phyloP scores from a whole-genome alignment of 2,888 invertebrate genomes.

The Gari tellinella region DNA sequence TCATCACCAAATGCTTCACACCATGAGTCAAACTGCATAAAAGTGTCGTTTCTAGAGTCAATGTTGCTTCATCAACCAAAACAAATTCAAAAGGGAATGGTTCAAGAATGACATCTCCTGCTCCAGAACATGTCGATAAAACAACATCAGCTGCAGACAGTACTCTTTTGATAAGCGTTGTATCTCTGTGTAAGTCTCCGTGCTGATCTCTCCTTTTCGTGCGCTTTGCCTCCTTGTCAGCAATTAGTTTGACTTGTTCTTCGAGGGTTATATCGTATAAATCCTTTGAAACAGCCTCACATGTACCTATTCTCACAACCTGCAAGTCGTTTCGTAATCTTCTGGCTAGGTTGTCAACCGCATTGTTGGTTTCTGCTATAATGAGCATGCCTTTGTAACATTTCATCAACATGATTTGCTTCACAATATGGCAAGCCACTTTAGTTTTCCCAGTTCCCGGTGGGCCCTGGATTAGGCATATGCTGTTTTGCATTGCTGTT shows the following conservation, averaged over 20 bases:
- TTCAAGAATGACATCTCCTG: constrained; percentile 32
- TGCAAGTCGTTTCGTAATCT: constrained; percentile 29
- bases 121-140: constrained; percentile 47
- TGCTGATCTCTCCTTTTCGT: constrained; percentile 22
- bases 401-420: constrained; percentile 2
- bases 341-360: constrained; percentile 46
- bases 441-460: constrained; percentile 57
- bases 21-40: constrained; percentile 47
- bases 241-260: constrained; percentile 33
- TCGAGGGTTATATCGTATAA: constrained; percentile 45
- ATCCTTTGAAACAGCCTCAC: constrained; percentile 25
- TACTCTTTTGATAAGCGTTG: constrained; percentile 25
- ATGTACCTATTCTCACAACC: constrained; percentile 34
- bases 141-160: constrained; percentile 31
- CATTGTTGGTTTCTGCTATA: constrained; percentile 56
- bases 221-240: constrained; percentile 27
- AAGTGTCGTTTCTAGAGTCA: constrained; percentile 44
- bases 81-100: constrained; percentile 40
- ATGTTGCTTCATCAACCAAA: constrained; percentile 56
- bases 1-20: constrained; percentile 45
- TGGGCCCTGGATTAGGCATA: constrained; percentile 50
- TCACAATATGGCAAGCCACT: constrained; percentile 39
- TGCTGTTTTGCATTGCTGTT: constrained; percentile 8
- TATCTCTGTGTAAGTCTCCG: constrained; percentile 30
- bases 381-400: constrained; percentile 29